These are phyloP conservation scores for Dicyrtomina minuta DNA, from an alignment of 2,888 invertebrate species.

Conservation along the genomic window DNA sequence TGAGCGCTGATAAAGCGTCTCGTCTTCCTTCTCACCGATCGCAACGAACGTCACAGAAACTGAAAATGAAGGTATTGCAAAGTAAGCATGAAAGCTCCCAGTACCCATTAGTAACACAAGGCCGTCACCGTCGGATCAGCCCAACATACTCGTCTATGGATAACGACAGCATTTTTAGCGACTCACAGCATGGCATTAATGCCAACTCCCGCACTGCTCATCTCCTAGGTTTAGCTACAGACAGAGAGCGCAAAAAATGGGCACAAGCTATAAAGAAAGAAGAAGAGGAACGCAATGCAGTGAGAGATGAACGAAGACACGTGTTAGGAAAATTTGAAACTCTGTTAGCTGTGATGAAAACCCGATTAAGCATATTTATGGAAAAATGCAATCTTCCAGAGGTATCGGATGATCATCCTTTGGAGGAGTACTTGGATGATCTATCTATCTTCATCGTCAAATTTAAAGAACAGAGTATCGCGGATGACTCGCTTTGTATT, in stretches of 20 bases:
- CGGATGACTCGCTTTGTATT: slow-evolving; percentile 14
- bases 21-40: neutral
- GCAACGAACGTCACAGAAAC: no score
- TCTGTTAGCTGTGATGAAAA: slow-evolving; percentile 3
- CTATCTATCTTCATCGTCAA: neutral
- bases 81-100: slow-evolving; percentile 15
- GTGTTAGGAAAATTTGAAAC: neutral
- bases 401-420: neutral
- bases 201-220: slow-evolving; percentile 11
- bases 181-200: neutral
- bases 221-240: slow-evolving; percentile 9
- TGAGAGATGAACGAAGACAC: slow-evolving; percentile 2
- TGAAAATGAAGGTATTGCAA: neutral
- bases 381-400: slow-evolving; percentile 1
- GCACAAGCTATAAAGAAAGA: slow-evolving; percentile 9
- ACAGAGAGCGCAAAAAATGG: slow-evolving; percentile 17
- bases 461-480: slow-evolving; percentile 6
- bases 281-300: slow-evolving; percentile 10
- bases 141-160: neutral
- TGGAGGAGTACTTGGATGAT: neutral
- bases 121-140: neutral
- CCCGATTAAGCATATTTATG: slow-evolving; percentile 14
- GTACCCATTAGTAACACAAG: neutral
- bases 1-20: neutral
- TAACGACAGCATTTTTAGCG: slow-evolving; percentile 13